These are phyloP conservation scores for Sarcophaga peregrina DNA, from an alignment of 1,140 invertebrate genomes.

Conservation along the genomic window DNA sequence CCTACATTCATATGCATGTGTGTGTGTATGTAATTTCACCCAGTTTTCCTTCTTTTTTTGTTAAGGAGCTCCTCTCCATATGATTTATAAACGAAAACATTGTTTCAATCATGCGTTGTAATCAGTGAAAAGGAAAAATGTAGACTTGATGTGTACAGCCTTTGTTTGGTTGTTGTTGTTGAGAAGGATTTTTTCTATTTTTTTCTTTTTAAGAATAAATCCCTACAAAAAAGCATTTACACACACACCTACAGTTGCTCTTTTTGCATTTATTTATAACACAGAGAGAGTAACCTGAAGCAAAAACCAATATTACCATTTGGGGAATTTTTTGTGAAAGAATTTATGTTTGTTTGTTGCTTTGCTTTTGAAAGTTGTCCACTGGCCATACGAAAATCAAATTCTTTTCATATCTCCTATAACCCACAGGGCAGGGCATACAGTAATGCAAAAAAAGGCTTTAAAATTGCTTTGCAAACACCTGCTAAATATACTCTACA, in stretches of 20 bases:
- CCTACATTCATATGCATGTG: too few relatives aligned
- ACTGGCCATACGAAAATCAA: neutral
- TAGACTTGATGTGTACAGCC: neutral
- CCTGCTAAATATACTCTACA: neutral
- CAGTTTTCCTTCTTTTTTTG: neutral
- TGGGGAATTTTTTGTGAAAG: neutral
- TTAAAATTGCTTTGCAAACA: neutral
- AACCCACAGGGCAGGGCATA: neutral
- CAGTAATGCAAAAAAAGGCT: neutral
- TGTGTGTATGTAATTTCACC: too few relatives aligned
- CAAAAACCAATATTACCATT: neutral
- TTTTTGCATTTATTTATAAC: neutral
- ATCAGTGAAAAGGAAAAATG: slow-evolving; percentile 13
- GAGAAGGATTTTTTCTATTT: neutral
- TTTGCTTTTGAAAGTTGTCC: too few relatives aligned
- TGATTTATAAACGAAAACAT: neutral
- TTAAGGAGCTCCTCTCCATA: neutral
- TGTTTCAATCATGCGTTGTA: slow-evolving; percentile 15
- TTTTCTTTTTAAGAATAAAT: neutral
- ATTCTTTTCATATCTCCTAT: neutral
- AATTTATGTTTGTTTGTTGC: too few relatives aligned
- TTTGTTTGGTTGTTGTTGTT: neutral
- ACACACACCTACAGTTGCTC: neutral
- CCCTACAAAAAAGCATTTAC: neutral
- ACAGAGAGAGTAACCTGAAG: too few relatives aligned